phyloP scores from a whole-genome alignment of 2,888 invertebrate species.

The Drosophila infuscata region DNA sequence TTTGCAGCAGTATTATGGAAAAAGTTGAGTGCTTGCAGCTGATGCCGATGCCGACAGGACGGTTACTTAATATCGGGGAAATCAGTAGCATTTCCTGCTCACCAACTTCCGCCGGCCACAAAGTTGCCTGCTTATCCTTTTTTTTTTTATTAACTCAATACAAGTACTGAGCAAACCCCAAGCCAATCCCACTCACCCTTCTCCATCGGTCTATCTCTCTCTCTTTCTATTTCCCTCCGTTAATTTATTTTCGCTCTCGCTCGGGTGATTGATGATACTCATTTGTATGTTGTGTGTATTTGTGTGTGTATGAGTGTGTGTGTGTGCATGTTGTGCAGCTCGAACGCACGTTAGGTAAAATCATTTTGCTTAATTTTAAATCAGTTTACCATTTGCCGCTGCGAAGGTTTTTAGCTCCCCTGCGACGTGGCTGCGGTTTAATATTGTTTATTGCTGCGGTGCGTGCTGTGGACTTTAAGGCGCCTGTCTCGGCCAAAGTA shows the following conservation, averaged over 20 bases:
- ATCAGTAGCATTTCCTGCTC: conserved; percentile 49
- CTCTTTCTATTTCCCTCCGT: neutral
- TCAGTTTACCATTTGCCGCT: conserved; percentile 73
- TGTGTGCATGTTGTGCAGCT: conserved; percentile 20
- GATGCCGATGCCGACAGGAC: conserved; percentile 37
- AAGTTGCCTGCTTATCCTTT: conserved; percentile 67
- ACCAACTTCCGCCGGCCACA: conserved; percentile 35
- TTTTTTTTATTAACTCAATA: conserved; percentile 6
- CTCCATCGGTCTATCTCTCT: neutral
- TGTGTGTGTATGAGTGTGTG: conserved; percentile 11
- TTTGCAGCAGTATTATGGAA: conserved; percentile 46
- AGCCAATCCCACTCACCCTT: neutral
- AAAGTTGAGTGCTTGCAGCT: conserved; percentile 58
- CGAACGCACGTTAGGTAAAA: conserved; percentile 56
- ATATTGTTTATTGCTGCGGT: conserved; percentile 73
- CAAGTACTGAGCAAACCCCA: conserved; percentile 10
- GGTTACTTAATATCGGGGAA: conserved; percentile 51
- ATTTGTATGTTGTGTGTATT: conserved; percentile 51
- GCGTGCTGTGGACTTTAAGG: conserved; percentile 71
- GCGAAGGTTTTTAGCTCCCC: conserved; percentile 35
- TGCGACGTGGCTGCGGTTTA: conserved; percentile 52
- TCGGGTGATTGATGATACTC: conserved; percentile 76
- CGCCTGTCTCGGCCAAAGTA: conserved; percentile 52
- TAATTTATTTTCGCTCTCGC: conserved; percentile 10
- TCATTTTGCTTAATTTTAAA: conserved; percentile 79